Evolutionary conservation across 2,888 invertebrate species (phyloP), one percentile per base, ranked within the genome.

Genomic region (Noctuana brunneofusca): DNA sequence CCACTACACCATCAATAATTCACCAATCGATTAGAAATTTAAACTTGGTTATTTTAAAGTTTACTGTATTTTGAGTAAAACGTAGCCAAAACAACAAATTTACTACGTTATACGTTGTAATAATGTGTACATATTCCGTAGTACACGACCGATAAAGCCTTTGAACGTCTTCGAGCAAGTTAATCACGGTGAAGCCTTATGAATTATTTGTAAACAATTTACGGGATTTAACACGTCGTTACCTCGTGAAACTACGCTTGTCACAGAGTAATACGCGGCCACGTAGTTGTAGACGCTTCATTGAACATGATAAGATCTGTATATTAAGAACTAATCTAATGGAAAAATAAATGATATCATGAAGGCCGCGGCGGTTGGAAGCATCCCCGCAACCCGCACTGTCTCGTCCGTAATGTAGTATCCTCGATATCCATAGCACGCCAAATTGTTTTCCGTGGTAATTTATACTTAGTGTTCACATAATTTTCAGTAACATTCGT

Each of bases 401-500:
- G n/a, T n/a, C n/a, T n/a, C n/a, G n/a, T n/a, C n/a, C n/a, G n/a
- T n/a, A n/a, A n/a, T n/a, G n/a, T n/a, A n/a, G n/a, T n/a, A n/a
- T n/a, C n/a, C n/a, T n/a, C n/a, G n/a, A n/a, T n/a, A n/a, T n/a
- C n/a, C n/a, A n/a, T n/a, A n/a, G n/a, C n/a, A n/a, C n/a, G n/a
- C n/a, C 20, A 35, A 20, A 43, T 3, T 35, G 18, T 52, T 52
- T 52, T 24, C 32, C 3, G 4, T 18, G 27, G 9, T 32, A 6
- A 18, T n/a, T 3, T 38, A 27, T 38, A 20, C 22, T 41, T 11
- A 41, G 41, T 27, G 6, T 18, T 30, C 18, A 20, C 30, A 46
- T 18, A 38, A 16, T 41, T 63, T 63, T 24, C 84, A 96, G 96
- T 94, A 46, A 87, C 96, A 58, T 96, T 96, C 79, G 80, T 95